A percentile compares a stretch with the other conserved stretches of the same genome.
phyloP scores from a whole-genome alignment of 2,113 vertebrate genomes.

The Agelaius tricolor region DNA sequence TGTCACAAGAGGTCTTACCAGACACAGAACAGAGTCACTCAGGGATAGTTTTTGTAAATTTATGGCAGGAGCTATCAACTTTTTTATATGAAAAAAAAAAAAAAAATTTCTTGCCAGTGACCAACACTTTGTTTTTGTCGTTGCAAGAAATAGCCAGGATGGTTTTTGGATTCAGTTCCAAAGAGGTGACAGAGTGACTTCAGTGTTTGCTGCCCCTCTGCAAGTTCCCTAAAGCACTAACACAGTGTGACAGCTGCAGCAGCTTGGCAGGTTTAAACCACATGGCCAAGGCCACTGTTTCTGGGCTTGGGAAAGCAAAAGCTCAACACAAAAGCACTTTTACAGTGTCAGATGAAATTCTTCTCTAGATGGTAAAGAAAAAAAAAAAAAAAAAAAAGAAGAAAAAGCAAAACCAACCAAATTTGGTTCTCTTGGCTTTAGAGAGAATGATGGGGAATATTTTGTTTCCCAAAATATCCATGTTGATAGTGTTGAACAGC shows the following conservation, averaged over 20 bases:
- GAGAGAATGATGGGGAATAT: not conserved
- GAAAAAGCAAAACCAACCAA: not conserved
- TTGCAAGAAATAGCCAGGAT: constrained; percentile 46
- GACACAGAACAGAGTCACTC: constrained; percentile 44
- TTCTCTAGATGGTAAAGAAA: not conserved
- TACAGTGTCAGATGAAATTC: not conserved
- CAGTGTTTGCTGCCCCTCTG: constrained; percentile 34
- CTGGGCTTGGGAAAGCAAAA: constrained; percentile 15
- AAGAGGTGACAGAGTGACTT: constrained; percentile 63
- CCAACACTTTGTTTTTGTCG: constrained; percentile 21
- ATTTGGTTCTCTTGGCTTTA: not conserved
- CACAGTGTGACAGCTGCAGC: not conserved
- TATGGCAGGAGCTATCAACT: constrained; percentile 41
- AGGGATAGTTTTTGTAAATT: constrained; percentile 57
- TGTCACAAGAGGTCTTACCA: constrained; percentile 46
- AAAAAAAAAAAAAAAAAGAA: not conserved
- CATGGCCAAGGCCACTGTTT: not conserved
- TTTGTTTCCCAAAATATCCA: not conserved
- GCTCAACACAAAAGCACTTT: constrained; percentile 40
- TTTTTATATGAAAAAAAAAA: constrained; percentile 4
- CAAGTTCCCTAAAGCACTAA: constrained; percentile 42
- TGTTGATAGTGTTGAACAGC: not conserved
- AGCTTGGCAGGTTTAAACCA: not conserved
- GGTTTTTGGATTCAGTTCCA: constrained; percentile 20
- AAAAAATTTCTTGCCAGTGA: not conserved